Evolutionary conservation across 2,113 vertebrate genomes (phyloP).

Genomic region (Eurypyga helias): DNA sequence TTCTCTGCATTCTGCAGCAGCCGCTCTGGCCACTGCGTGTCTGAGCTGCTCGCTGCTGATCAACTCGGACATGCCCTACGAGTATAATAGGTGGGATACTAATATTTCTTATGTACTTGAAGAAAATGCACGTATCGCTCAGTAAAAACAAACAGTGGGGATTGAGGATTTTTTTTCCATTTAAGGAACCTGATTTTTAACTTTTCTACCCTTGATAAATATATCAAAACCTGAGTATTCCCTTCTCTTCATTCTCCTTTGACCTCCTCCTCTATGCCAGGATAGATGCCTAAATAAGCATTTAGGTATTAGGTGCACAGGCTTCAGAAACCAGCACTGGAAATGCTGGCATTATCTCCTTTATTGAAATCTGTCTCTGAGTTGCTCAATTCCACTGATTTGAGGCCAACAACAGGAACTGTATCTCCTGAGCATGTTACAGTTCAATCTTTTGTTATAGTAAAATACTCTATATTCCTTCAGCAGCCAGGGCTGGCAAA

Average conservation of each 20-base stretch:
- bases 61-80: background rate
- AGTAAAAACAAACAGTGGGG: background rate
- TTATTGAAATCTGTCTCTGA: background rate
- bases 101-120: background rate
- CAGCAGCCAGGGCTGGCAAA: background rate
- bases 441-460: background rate
- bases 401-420: background rate
- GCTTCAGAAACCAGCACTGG: background rate
- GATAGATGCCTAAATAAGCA: background rate
- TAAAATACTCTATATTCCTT: background rate
- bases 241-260: background rate
- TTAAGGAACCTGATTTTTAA: background rate
- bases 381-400: background rate
- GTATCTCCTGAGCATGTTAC: background rate
- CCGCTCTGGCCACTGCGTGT: background rate
- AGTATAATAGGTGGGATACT: background rate
- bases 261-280: background rate
- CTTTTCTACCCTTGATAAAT: background rate
- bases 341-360: background rate
- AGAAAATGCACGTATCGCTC: background rate
- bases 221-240: background rate
- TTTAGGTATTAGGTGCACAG: background rate
- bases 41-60: background rate
- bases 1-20: background rate
- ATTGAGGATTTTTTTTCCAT: background rate